These are phyloP conservation scores for Pycnomerus fuliginosus DNA, from an alignment of 2,888 invertebrate genomes.

Conservation along the genomic window DNA sequence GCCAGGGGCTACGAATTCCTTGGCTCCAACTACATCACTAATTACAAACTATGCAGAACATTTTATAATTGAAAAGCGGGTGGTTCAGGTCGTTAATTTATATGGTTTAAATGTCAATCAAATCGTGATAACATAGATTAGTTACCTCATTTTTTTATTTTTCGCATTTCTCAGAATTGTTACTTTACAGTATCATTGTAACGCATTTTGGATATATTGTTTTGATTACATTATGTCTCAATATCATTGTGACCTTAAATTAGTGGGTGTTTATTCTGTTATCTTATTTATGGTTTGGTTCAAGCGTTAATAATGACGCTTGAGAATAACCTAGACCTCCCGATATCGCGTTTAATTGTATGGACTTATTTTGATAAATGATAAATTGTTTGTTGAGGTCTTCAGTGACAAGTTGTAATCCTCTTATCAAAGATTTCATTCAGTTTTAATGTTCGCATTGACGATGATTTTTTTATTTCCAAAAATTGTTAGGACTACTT, in stretches of 20 bases:
- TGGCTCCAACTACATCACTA: conserved; percentile 32
- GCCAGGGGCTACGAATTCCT: conserved; percentile 31
- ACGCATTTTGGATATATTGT: conserved; percentile 1
- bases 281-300: conserved; percentile 18
- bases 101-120: conserved; percentile 38
- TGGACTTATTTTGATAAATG: conserved; percentile 7
- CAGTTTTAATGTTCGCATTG: too few species aligned
- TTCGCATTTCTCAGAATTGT: too few species aligned
- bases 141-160: too few species aligned
- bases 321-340: conserved; percentile 21
- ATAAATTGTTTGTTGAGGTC: too few species aligned
- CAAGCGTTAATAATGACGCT: conserved; percentile 23
- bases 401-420: too few species aligned
- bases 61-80: conserved; percentile 44
- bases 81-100: conserved; percentile 35
- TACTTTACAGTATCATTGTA: too few species aligned
- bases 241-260: conserved; percentile 20
- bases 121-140: too few species aligned
- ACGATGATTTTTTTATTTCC: too few species aligned
- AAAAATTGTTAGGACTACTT: too few species aligned
- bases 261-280: conserved; percentile 25
- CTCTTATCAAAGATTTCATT: too few species aligned
- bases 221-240: not conserved
- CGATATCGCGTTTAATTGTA: conserved; percentile 11
- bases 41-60: conserved; percentile 39